These are phyloP conservation scores for Pantherophis alleghaniensis DNA, from an alignment of 2,797 vertebrate genomes.

Conservation along the genomic window DNA sequence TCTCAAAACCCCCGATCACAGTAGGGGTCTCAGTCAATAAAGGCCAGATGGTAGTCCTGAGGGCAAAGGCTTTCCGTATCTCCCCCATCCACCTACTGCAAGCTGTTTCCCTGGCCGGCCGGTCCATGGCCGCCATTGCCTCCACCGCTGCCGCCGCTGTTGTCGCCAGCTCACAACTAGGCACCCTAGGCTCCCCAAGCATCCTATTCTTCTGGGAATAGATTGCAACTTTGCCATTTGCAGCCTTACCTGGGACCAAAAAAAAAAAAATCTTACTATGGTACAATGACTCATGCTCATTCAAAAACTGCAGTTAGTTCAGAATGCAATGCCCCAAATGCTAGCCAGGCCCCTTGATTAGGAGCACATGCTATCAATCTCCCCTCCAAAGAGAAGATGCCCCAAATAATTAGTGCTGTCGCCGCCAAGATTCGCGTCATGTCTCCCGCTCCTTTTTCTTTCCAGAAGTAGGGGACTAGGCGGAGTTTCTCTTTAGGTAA, in stretches of 20 bases:
- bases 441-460: background rate
- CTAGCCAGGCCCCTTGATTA: background rate
- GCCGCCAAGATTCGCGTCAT: background rate
- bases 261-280: background rate
- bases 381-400: background rate
- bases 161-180: too few species aligned
- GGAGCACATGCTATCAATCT: background rate
- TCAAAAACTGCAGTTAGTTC: background rate
- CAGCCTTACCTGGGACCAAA: background rate
- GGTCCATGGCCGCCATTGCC: too few species aligned
- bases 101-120: too few species aligned
- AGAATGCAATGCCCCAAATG: background rate
- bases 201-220: background rate
- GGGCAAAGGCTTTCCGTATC: too few species aligned
- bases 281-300: background rate
- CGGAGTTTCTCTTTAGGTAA: background rate
- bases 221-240: background rate
- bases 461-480: background rate
- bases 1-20: too few species aligned
- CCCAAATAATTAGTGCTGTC: background rate
- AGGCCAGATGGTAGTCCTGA: too few species aligned
- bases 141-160: too few species aligned
- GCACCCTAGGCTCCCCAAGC: too few species aligned
- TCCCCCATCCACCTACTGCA: too few species aligned
- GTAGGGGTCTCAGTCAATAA: too few species aligned